Evolutionary conservation across 2,888 invertebrate genomes (phyloP).

Genomic region (Melanargia galathea): DNA sequence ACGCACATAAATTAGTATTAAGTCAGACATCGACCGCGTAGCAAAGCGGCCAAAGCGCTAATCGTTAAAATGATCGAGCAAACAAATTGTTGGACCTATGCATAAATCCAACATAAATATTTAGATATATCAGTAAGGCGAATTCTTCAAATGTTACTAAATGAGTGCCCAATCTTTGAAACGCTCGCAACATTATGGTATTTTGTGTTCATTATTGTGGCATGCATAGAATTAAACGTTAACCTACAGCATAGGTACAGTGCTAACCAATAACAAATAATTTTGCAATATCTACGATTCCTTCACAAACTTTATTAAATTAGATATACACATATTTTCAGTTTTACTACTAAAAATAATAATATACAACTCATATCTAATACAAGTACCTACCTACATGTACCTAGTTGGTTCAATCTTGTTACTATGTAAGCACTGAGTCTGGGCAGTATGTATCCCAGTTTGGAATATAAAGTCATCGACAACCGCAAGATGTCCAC

Average conservation of each 20-base stretch:
- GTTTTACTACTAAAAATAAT: too few relatives aligned
- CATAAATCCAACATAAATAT: slow-evolving; percentile 35
- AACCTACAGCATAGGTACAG: slow-evolving; percentile 42
- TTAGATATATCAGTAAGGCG: slow-evolving; percentile 34
- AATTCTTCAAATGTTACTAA: slow-evolving; percentile 43
- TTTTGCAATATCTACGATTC: slow-evolving; percentile 17
- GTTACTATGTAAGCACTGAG: too few relatives aligned
- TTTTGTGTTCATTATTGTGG: slow-evolving; percentile 47
- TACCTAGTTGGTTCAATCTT: too few relatives aligned
- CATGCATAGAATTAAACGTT: slow-evolving; percentile 53
- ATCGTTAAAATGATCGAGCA: slow-evolving; percentile 30
- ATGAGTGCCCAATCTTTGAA: slow-evolving; percentile 42
- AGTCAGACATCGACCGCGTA: slow-evolving; percentile 8
- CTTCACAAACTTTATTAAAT: slow-evolving; percentile 12
- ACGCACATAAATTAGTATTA: slow-evolving; percentile 2
- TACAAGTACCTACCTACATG: too few relatives aligned
- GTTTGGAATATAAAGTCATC: too few relatives aligned
- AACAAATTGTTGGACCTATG: slow-evolving; percentile 34
- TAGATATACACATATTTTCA: too few relatives aligned
- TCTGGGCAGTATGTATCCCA: too few relatives aligned
- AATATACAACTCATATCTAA: too few relatives aligned
- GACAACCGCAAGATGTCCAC: too few relatives aligned
- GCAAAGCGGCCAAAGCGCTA: slow-evolving; percentile 19
- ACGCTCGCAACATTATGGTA: slow-evolving; percentile 42
- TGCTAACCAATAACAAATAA: not conserved